These are phyloP conservation scores for Lepetodrilus schrolli DNA, from an alignment of 2,888 invertebrate genomes.

Conservation along the genomic window DNA sequence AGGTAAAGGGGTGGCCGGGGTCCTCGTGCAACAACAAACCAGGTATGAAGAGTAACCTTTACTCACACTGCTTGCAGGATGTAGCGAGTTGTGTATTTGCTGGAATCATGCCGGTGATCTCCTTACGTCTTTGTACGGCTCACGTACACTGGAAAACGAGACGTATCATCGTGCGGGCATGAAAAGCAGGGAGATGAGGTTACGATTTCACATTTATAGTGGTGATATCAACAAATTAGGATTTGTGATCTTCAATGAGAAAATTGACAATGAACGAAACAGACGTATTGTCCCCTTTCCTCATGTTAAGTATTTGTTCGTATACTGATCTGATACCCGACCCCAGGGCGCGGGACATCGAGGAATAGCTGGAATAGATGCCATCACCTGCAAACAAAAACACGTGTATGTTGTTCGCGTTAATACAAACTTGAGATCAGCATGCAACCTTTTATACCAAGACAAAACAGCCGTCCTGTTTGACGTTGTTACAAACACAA, in stretches of 20 bases:
- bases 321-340: background rate
- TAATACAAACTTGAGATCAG: no score
- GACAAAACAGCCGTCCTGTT: no score
- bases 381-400: background rate
- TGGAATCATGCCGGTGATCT: slow-evolving; percentile 17
- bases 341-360: background rate
- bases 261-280: background rate
- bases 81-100: slow-evolving; percentile 17
- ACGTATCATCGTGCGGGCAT: slow-evolving; percentile 16
- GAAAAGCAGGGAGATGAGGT: slow-evolving; percentile 8
- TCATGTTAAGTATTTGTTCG: background rate
- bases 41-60: slow-evolving; percentile 20
- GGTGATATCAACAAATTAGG: slow-evolving; percentile 27
- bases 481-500: no score
- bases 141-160: slow-evolving; percentile 7
- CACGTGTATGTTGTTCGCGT: no score
- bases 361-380: background rate
- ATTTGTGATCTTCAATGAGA: slow-evolving; percentile 15
- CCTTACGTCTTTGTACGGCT: background rate
- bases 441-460: no score
- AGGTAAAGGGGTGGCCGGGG: background rate
- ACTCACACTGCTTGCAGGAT: slow-evolving; percentile 15
- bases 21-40: slow-evolving; percentile 2
- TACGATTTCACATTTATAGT: slow-evolving; percentile 13
- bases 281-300: background rate